Conservation (phyloP, 2,888 invertebrate species). For the Lasioglossum marginatum region DNA sequence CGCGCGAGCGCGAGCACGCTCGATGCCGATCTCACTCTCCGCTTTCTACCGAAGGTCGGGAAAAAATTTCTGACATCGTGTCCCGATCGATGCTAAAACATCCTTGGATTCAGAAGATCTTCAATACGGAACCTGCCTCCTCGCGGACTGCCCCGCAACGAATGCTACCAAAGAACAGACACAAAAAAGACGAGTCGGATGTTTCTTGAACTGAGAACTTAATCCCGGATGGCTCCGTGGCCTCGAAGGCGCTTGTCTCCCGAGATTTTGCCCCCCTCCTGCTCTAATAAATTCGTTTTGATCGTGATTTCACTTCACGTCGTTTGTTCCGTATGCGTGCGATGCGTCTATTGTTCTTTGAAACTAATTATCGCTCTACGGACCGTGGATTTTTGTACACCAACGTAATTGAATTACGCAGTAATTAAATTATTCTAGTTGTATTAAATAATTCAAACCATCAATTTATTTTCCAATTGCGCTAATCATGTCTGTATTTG, state of each 20-base stretch:
- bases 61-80: constrained; percentile 6
- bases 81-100: constrained; percentile 7
- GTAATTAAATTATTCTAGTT: too few species aligned
- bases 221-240: background rate
- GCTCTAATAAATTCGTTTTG: background rate
- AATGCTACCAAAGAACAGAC: background rate
- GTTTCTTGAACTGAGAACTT: constrained; percentile 10
- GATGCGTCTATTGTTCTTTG: background rate
- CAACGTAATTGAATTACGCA: too few species aligned
- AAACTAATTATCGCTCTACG: background rate
- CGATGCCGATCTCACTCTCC: constrained; percentile 12
- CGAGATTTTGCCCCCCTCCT: background rate
- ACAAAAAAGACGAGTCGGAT: background rate
- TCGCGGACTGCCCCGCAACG: background rate
- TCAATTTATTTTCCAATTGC: too few species aligned
- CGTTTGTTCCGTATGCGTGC: background rate
- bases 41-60: constrained; percentile 36
- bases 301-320: background rate
- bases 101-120: constrained; percentile 3
- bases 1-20: background rate
- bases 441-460: too few species aligned
- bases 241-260: background rate
- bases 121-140: constrained; percentile 1
- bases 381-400: background rate
- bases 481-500: too few species aligned